Evolutionary conservation across 2,113 vertebrate species (phyloP), one percentile per base, ranked within the genome.

Genomic region (Xenotilapia caudafasciata): DNA sequence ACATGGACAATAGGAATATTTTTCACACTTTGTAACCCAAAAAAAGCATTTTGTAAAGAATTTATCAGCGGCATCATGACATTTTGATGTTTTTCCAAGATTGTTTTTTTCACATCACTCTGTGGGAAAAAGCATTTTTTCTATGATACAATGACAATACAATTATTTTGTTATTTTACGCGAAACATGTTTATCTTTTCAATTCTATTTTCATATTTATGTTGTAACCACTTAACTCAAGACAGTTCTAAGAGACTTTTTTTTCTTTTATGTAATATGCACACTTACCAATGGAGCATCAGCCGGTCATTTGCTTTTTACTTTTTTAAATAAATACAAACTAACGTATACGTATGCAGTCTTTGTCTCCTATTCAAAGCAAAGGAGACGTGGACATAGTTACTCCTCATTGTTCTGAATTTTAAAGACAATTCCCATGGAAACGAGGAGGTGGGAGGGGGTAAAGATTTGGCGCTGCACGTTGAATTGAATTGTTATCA

Each of bases 21-120:
- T 98, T 97, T 97, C 97, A 98, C 97, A 97, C 96, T 98, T 98
- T 97, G 95, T 96, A 97, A 96, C 96, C 96, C 97, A 93, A 96
- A 95, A 86, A 92, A 86, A 92, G 91, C 96, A 97, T 98, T 98
- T 98, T 98, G 97, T 98, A 99, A 97, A 96, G 96, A 97, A 96
- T 95, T 94, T 95, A 96, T 95, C 87, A 88, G 87, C 83, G 26
- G 86, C 88, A 77, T 93, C 90, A 94, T 91, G 82, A 35, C 92
- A 92, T 95, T 93, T 92, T 87, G 86, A 88, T 89, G 89, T 90
- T 93, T 93, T 91, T 88, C 87, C 88, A 86, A 35, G 73, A 80
- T 93, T 84, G 42, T 33, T 85, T 92, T 65, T 91, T 92, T 92
- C 90, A 92, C 88, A 90, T 91, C 84, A 87, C 58, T 87, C 84